Base-by-base conservation (phyloP, 2,888 invertebrate genomes). In the Masnerella sp. region DNA sequence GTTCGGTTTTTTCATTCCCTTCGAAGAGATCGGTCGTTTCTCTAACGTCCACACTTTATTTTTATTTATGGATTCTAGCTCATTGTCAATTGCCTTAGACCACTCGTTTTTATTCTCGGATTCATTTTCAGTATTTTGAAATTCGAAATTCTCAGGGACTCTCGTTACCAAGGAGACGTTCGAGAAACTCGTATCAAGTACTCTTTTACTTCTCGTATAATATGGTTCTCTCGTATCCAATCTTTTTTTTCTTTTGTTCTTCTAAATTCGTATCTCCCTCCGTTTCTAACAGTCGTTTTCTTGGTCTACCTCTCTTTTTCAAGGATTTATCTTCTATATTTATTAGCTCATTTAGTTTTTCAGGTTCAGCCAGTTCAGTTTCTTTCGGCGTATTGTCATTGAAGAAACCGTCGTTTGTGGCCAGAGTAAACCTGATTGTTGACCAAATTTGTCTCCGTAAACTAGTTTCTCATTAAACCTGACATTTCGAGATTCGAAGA, bases 281-380 rank as follows among this genome's bases (percentile, higher is more conserved):
- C 38, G 25, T 25, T 25, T 25, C 25, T 25, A 45, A 2, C 1
- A 5, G 18, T 30, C 25, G n/a, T 8, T 69, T 38, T 8, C 14
- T 38, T 3, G 36, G 38, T 38, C 38, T 38, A 15, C 38, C 38
- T 15, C 38, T 38, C 15, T 38, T 15, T 38, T 38, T 38, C 15
- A 8, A 74, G 15, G 17, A 71, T 45, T 4, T 56, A 5, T 25
- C 25, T 25, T 25, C n/a, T n/a, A n/a, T n/a, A n/a, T n/a, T n/a
- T n/a, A n/a, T n/a, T n/a, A n/a, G n/a, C n/a, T n/a, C n/a, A n/a
- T n/a, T n/a, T n/a, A n/a, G n/a, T n/a, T n/a, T n/a, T n/a, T n/a
- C n/a, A n/a, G n/a, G n/a, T n/a, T n/a, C n/a, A n/a, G n/a, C n/a
- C n/a, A n/a, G n/a, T n/a, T n/a, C n/a, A n/a, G n/a, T n/a, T n/a